phyloP scores from a whole-genome alignment of 2,888 invertebrate genomes.

The Tryphoninae sp. region DNA sequence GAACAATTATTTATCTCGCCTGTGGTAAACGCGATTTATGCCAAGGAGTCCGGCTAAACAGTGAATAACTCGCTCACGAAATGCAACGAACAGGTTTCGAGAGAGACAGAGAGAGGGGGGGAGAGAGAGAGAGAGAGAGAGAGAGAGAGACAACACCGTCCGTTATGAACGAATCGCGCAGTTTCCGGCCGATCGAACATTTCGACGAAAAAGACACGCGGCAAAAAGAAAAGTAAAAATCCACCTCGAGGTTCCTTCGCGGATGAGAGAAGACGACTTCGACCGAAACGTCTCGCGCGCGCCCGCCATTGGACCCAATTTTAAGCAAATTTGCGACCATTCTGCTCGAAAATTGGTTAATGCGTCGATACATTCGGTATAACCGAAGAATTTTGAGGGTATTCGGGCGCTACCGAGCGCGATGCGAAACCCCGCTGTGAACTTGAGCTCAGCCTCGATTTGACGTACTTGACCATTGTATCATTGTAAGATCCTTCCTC shows the following conservation, averaged over 20 bases:
- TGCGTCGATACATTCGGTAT: slow-evolving; percentile 67
- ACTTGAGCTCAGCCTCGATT: background rate
- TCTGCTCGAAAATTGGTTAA: slow-evolving; percentile 74
- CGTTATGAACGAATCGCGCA: slow-evolving; percentile 20
- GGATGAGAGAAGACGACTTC: slow-evolving; percentile 35
- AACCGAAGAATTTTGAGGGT: slow-evolving; percentile 66
- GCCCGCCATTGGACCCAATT: slow-evolving; percentile 69
- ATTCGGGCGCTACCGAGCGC: slow-evolving; percentile 16
- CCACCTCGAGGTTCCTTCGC: slow-evolving; percentile 34
- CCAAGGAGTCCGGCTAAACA: background rate
- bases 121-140: too few relatives aligned
- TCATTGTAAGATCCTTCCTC: slow-evolving; percentile 58
- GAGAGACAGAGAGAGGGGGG: background rate
- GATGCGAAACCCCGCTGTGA: slow-evolving; percentile 37
- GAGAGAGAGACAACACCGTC: background rate
- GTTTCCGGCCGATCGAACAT: slow-evolving; percentile 50
- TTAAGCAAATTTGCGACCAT: slow-evolving; percentile 74
- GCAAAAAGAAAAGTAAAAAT: background rate
- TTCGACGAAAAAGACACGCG: slow-evolving; percentile 9
- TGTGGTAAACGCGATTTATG: slow-evolving; percentile 38
- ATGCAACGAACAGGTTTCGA: background rate
- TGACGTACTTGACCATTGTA: slow-evolving; percentile 56
- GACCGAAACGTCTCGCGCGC: slow-evolving; percentile 31
- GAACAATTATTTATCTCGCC: slow-evolving; percentile 49
- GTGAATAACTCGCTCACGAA: slow-evolving; percentile 15